Base-by-base conservation (phyloP, 2,113 vertebrate species). In the Sigmodon hispidus region DNA sequence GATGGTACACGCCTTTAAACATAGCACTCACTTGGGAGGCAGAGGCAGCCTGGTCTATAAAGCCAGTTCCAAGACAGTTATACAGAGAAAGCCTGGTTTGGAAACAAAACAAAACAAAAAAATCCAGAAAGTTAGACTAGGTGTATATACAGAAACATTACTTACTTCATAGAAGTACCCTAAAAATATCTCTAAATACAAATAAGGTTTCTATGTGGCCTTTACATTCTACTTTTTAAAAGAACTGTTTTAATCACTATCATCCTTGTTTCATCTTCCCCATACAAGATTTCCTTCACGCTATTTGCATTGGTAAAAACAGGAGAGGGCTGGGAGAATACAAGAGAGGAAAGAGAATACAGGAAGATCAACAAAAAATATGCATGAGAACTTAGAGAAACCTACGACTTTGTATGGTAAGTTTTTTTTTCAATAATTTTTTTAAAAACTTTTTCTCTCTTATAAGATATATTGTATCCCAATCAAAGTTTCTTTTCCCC, bases 121-220 rank as follows among this genome's bases (percentile, higher is more conserved):
- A n/a, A n/a, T n/a, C n/a, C 16, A 17, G 36, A 36, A 69, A 77
- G 57, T 93, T 89, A 52, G 5, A 12, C 10, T 63, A 59, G 65
- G 4, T 48, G 4, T 61, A 45, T 52, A 17, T 72, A 50, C 52
- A 90, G 59, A 72, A 67, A n/a, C 10, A 57, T 48, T 80, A 93
- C 16, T 40, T 70, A 57, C 36, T 79, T 48, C 48, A 57, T 31
- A 63, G 87, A 93, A 3, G 7, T 55, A 65, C n/a, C 52, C 13
- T 94, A 52, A 76, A 52, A 76, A 92, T 90, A 61, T 8, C 48
- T 86, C 40, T 31, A 61, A 83, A 83, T 84, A 79, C 89, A 92
- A 86, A 88, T 76, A 2, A 48, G 36, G 69, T 73, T 84, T 87
- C 79, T 90, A 67, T 67, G 34, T 90, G 77, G 72, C 40, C 67